A percentile compares a stretch with the other conserved stretches of the same genome.
phyloP scores from a whole-genome alignment of 2,113 vertebrate genomes.

The Paracanthobrama guichenoti region DNA sequence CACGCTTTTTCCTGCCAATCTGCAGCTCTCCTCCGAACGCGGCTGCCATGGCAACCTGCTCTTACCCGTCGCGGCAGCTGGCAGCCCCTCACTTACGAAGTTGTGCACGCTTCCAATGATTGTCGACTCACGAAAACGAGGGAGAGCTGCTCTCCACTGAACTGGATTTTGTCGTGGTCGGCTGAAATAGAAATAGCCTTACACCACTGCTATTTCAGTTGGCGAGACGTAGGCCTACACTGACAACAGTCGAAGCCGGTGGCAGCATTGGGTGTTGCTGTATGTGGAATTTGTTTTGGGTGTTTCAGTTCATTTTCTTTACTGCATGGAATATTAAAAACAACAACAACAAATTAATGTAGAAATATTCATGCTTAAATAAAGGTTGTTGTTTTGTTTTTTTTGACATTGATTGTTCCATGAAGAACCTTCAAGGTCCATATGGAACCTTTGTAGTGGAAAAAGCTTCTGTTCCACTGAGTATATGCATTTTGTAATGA shows the following conservation, averaged over 20 bases:
- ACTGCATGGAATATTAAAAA: not conserved
- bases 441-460: too few species aligned
- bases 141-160: constrained; percentile 82
- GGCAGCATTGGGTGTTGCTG: not conserved
- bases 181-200: constrained; percentile 83
- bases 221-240: not conserved
- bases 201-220: constrained; percentile 65
- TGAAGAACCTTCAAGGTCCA: too few species aligned
- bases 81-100: constrained; percentile 90
- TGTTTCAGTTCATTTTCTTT: not conserved
- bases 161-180: constrained; percentile 82
- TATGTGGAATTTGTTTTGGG: not conserved
- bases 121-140: constrained; percentile 86
- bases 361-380: not conserved
- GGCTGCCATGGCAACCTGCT: constrained; percentile 93
- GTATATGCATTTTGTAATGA: not conserved
- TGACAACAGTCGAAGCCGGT: not conserved
- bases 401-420: too few species aligned
- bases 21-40: constrained; percentile 88
- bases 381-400: too few species aligned
- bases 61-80: constrained; percentile 91
- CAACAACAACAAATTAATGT: not conserved
- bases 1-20: constrained; percentile 95
- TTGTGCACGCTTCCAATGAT: constrained; percentile 85
- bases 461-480: too few species aligned